A percentile compares a stretch with the other conserved stretches of the same genome.
phyloP scores from a whole-genome alignment of 37 sponge, comb jelly and placozoan species.

The Dysidea cf. avara region DNA sequence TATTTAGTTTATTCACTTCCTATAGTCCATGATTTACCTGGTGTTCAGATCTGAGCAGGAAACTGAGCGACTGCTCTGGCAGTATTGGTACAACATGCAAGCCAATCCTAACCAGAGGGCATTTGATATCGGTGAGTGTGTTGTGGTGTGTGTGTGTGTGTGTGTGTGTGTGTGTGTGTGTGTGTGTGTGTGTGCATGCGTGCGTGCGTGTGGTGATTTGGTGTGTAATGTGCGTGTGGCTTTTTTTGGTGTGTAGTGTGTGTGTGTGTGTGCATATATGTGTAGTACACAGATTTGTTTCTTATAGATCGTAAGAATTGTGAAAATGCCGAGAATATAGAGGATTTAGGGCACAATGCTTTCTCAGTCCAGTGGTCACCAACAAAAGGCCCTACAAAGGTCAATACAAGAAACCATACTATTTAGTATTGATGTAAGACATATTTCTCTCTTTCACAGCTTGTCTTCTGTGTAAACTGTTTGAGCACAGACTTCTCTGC shows the following conservation, averaged over 20 bases:
- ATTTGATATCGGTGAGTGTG: no score
- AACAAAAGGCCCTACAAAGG: no score
- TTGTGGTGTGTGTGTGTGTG: no score
- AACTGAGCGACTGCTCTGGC: no score
- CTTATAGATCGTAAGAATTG: slow-evolving; percentile 52
- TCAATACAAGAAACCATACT: not conserved
- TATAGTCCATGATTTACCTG: slow-evolving; percentile 71
- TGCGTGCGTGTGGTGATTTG: no score
- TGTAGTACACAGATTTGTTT: not conserved
- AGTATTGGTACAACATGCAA: no score
- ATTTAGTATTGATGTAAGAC: not conserved
- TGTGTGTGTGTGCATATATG: slow-evolving; percentile 16
- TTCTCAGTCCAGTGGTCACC: no score
- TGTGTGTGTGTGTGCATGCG: not conserved
- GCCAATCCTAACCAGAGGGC: no score
- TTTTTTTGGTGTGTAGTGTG: not conserved
- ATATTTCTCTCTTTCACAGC: slow-evolving; percentile 1
- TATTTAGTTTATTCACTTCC: no score
- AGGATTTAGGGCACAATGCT: slow-evolving; percentile 73
- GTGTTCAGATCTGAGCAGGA: slow-evolving; percentile 86
- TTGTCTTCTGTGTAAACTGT: no score
- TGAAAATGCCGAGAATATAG: no score
- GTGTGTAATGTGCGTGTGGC: not conserved
- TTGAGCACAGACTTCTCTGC: no score
- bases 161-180: not conserved